phyloP scores from a whole-genome alignment of 1,140 invertebrate species.

The Thaumetopoea pityocampa region DNA sequence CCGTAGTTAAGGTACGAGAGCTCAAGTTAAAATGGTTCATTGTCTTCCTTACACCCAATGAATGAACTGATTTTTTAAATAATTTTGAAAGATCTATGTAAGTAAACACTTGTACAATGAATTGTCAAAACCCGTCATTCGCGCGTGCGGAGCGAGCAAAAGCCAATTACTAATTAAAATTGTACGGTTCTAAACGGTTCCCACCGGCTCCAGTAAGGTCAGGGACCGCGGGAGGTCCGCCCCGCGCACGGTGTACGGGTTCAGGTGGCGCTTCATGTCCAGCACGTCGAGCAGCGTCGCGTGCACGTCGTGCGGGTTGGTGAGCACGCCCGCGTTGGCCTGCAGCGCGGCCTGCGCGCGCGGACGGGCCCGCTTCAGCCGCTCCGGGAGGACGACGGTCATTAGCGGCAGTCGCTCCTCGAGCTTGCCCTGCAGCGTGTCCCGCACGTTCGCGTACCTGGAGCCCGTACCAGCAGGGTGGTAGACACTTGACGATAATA shows the following conservation, averaged over 20 bases:
- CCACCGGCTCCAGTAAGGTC: conserved; percentile 84
- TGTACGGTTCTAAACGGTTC: conserved; percentile 14
- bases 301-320: conserved; percentile 90
- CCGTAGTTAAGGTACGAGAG: no score
- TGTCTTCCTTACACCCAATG: no score
- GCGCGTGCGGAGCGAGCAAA: no score
- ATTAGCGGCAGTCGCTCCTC: conserved; percentile 93
- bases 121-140: no score
- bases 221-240: conserved; percentile 79
- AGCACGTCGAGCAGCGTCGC: conserved; percentile 82
- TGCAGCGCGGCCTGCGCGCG: conserved; percentile 80
- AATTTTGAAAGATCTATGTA: no score
- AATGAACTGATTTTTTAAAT: no score
- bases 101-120: no score
- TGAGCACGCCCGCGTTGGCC: conserved; percentile 82
- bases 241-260: conserved; percentile 53
- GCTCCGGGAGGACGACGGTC: conserved; percentile 84
- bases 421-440: conserved; percentile 91
- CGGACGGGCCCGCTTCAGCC: conserved; percentile 79
- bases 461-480: no score
- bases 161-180: neutral
- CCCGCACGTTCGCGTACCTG: conserved; percentile 87
- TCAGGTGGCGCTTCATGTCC: conserved; percentile 53
- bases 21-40: no score
- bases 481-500: no score